Percentiles rank a stretch among this genome's conserved stretches.
Evolutionary conservation across 2,113 vertebrate species (phyloP).

Genomic region (Prinia subflava): DNA sequence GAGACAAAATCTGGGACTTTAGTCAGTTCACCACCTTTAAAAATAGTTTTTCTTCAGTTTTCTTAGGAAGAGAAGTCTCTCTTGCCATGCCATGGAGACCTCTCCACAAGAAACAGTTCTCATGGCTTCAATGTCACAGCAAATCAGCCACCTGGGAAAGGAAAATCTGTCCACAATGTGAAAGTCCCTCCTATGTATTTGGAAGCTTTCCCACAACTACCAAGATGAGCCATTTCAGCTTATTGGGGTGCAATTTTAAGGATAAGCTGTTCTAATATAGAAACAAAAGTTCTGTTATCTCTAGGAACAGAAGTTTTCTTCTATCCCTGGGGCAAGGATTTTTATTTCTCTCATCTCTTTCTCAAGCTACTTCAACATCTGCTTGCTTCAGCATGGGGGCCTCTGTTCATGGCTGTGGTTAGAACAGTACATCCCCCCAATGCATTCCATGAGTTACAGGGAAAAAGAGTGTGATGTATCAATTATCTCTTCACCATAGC

Average conservation of each 20-base stretch:
- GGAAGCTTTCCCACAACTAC: not conserved
- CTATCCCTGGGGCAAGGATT: not conserved
- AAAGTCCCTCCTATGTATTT: not conserved
- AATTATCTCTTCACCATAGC: not conserved
- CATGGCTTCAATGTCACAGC: not conserved
- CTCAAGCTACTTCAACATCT: not conserved
- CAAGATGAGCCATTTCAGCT: not conserved
- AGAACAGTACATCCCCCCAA: not conserved
- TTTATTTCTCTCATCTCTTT: not conserved
- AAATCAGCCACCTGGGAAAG: not conserved
- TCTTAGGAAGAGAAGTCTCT: not conserved
- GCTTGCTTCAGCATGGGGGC: not conserved
- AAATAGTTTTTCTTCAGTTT: not conserved
- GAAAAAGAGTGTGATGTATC: too few relatives aligned
- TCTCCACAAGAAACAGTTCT: not conserved
- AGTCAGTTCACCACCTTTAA: not conserved
- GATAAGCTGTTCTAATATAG: not conserved
- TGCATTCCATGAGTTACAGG: not conserved
- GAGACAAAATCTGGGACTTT: not conserved
- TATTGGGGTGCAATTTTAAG: not conserved
- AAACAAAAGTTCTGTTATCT: not conserved
- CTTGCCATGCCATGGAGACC: not conserved
- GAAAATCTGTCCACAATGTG: not conserved
- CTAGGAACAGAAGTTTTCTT: not conserved
- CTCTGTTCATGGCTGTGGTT: not conserved